Percentiles rank a stretch among this genome's conserved stretches.
Conservation (phyloP, 2,113 vertebrate species). For the Holacanthus passer region DNA sequence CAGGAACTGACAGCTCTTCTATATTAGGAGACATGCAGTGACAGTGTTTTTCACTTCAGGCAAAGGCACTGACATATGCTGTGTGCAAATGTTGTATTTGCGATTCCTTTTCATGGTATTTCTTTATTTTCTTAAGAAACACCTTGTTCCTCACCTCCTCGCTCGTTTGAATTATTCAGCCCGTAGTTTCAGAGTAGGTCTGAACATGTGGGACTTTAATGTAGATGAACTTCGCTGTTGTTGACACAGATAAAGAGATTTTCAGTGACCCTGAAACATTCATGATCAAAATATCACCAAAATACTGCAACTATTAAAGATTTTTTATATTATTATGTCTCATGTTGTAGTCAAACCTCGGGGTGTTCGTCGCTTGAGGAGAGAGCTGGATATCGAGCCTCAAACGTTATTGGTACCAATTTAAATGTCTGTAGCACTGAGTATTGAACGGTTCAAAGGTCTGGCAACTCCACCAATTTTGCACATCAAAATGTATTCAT, state of each 20-base stretch:
- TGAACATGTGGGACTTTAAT: not conserved
- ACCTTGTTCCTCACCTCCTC: not conserved
- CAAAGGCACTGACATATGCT: not conserved
- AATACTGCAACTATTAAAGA: not conserved
- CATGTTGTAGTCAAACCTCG: not conserved
- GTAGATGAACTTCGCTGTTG: not conserved
- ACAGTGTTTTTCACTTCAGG: constrained; percentile 18
- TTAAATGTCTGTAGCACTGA: not conserved
- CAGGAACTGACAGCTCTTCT: constrained; percentile 22
- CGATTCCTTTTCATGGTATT: constrained; percentile 17
- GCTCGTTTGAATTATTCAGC: constrained; percentile 31
- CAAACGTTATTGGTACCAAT: not conserved
- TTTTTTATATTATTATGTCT: not conserved
- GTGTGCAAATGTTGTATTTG: constrained; percentile 13
- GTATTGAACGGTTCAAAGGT: not conserved
- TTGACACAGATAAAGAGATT: not conserved
- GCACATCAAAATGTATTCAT: not conserved
- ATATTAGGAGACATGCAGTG: not conserved
- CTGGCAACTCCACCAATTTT: not conserved
- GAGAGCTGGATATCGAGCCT: not conserved
- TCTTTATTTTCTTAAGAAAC: constrained; percentile 23
- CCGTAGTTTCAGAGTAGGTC: not conserved
- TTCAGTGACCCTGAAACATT: not conserved
- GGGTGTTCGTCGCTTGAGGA: not conserved
- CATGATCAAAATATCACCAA: not conserved